Conservation (phyloP, 2,113 vertebrate species). For the Vidua chalybeata region DNA sequence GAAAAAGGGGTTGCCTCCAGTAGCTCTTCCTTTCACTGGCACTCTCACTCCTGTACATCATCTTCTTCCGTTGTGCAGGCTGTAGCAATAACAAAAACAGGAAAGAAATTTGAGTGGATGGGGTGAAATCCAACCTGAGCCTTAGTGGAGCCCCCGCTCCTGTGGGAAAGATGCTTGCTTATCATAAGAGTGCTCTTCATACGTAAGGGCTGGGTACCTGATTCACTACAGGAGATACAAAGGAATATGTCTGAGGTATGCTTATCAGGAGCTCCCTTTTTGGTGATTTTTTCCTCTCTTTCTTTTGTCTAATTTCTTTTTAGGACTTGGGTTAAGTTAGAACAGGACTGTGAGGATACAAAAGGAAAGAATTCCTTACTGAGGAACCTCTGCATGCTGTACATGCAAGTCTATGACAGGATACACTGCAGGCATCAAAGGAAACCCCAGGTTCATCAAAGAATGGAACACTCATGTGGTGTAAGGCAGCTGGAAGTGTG, state of each 20-base stretch:
- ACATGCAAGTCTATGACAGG: not conserved
- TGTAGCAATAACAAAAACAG: not conserved
- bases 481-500: not conserved
- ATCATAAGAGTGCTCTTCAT: not conserved
- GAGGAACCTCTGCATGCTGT: rapidly evolving
- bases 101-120: not conserved
- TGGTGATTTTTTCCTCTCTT: not conserved
- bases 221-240: not conserved
- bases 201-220: not conserved
- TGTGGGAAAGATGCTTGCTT: not conserved
- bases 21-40: not conserved
- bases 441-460: not conserved
- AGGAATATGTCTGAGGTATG: not conserved
- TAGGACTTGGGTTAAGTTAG: not conserved
- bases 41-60: not conserved
- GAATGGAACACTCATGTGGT: not conserved
- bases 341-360: not conserved
- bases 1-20: not conserved
- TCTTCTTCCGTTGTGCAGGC: not conserved
- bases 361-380: not conserved
- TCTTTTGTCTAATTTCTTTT: not conserved
- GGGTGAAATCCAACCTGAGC: not conserved
- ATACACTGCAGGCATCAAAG: not conserved
- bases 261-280: not conserved
- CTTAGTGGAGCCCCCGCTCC: not conserved